Evolutionary conservation across 2,797 vertebrate genomes (phyloP).

Genomic region (Typhlichthys eigenmanni): DNA sequence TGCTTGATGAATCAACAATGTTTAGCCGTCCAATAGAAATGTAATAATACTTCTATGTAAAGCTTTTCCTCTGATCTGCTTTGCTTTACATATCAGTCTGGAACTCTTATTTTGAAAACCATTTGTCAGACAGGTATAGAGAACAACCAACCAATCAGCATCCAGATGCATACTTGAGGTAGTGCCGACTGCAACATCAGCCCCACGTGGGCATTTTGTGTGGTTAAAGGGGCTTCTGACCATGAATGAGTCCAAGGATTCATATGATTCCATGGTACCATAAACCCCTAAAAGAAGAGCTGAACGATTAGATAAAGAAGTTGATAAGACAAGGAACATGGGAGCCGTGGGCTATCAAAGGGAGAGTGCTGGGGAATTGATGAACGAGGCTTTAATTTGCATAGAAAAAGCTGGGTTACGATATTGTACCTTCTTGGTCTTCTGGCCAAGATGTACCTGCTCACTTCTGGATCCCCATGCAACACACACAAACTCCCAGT

Average conservation of each 20-base stretch:
- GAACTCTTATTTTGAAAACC: too few species aligned
- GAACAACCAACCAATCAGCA: too few species aligned
- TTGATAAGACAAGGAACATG: slow-evolving; percentile 14
- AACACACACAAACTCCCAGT: slow-evolving; percentile 51
- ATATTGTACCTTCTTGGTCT: slow-evolving; percentile 67
- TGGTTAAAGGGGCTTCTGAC: too few species aligned
- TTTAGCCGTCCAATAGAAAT: too few species aligned
- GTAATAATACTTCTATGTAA: too few species aligned
- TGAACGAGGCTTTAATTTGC: slow-evolving; percentile 75
- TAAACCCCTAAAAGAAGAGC: slow-evolving; percentile 30
- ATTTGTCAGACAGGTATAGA: too few species aligned
- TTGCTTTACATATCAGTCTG: too few species aligned
- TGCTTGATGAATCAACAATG: too few species aligned
- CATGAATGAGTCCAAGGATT: slow-evolving; percentile 44
- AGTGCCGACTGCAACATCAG: too few species aligned
- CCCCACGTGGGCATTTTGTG: too few species aligned
- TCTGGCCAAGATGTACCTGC: slow-evolving; percentile 63
- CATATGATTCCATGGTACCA: slow-evolving; percentile 43
- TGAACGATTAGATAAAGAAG: neutral
- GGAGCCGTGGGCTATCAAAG: slow-evolving; percentile 56
- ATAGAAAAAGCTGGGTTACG: slow-evolving; percentile 65
- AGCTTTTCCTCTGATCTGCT: too few species aligned
- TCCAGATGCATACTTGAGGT: too few species aligned
- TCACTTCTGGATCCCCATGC: slow-evolving; percentile 47
- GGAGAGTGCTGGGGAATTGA: slow-evolving; percentile 59